Evolutionary conservation across 2,888 invertebrate species (phyloP), one percentile per base, ranked within the genome.

Genomic region (Crematogaster levior): DNA sequence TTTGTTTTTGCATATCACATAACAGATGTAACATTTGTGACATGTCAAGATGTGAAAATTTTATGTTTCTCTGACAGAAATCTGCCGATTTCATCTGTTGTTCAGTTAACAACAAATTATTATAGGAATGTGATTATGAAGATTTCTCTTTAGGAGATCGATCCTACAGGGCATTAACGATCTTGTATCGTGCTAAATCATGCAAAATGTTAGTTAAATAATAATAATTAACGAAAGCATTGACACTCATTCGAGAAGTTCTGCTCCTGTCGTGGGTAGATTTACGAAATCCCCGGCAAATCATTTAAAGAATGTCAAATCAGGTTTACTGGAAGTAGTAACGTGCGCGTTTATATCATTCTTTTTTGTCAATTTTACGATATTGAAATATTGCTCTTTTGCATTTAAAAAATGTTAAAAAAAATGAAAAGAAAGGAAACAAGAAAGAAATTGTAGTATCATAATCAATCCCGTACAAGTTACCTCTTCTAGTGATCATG

Each of bases 221-320:
- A 61, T 21, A 48, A 51, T 43, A 53, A 58, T 15, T 18, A 46
- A 70, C 12, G 63, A 81, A 68, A 40, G 43, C 56, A 53, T 75
- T 63, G 37, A 1, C 48, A 24, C 15, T 7, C n/a, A 53, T 65
- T 77, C 61, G 66, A 61, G 68, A 84, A 83, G 66, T 83, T 80
- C 61, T 70, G 70, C 83, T 87, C 65, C 72, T 81, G 51, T 85
- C 84, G 85, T 81, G 85, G 85, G 86, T 89, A 86, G 90, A 92
- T 92, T 91, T 91, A 87, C 92, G 86, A 92, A 90, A 91, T 85
- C 89, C 88, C 91, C 90, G 92, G 90, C 88, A 91, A 91, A 86
- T 84, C 79, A 84, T 88, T 91, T 81, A 87, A 91, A 89, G 89
- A 92, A 90, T 89, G 89, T 88, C 68, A 88, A 91, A 90, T 90